Conservation (phyloP, 2,888 invertebrate species). For the Cryptophagus acutangulus region DNA sequence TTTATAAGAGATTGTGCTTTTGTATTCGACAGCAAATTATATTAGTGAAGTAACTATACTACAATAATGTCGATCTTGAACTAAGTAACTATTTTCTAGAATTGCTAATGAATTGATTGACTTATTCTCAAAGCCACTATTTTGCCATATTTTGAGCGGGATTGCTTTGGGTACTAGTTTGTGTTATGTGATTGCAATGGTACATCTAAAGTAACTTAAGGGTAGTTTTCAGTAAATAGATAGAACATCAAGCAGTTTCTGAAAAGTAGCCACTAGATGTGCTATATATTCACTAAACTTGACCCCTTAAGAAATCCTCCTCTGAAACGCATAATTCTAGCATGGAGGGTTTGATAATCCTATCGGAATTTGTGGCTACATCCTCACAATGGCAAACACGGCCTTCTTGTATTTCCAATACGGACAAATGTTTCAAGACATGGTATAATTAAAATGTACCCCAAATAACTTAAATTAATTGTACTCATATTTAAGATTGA, state of each 20-base stretch:
- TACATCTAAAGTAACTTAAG: too few relatives aligned
- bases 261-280: too few relatives aligned
- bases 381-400: neutral
- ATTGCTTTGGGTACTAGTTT: constrained; percentile 1
- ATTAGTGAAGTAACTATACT: neutral
- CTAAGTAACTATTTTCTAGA: neutral
- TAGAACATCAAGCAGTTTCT: too few relatives aligned
- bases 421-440: constrained; percentile 3
- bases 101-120: neutral
- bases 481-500: neutral
- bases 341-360: constrained; percentile 1
- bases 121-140: constrained; percentile 1
- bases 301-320: too few relatives aligned
- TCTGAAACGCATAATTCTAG: constrained; percentile 1
- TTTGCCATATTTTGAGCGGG: neutral
- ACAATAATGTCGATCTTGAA: neutral
- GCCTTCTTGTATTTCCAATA: constrained; percentile 1
- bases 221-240: too few relatives aligned
- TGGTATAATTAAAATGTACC: constrained; percentile 1
- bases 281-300: too few relatives aligned
- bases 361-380: neutral
- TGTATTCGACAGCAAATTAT: neutral
- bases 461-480: neutral
- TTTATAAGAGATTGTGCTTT: neutral
- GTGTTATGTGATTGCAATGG: neutral